phyloP scores from a whole-genome alignment of 1,140 invertebrate species.

The Drosophila miranda region DNA sequence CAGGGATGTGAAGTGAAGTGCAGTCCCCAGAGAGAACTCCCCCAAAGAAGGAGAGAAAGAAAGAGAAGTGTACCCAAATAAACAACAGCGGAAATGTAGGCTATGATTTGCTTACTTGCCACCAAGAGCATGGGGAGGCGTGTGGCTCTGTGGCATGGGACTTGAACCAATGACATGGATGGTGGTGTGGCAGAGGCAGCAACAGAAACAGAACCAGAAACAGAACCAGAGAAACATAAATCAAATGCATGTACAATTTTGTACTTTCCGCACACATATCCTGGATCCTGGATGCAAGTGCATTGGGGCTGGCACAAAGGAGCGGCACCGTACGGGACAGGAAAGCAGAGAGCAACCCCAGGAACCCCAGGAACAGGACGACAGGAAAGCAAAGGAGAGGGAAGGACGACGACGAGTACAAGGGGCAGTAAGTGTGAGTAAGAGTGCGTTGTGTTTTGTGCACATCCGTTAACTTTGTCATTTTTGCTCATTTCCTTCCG shows the following conservation, averaged over 20 bases:
- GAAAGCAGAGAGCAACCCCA: too few species aligned
- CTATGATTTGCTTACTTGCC: constrained; percentile 77
- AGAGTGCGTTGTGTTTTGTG: constrained; percentile 74
- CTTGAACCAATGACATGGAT: constrained; percentile 47
- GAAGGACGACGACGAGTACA: not conserved
- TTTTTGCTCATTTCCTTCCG: constrained; percentile 81
- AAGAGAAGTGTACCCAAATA: constrained; percentile 51
- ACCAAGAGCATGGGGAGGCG: constrained; percentile 16
- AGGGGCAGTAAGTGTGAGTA: constrained; percentile 20
- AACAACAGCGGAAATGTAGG: constrained; percentile 78
- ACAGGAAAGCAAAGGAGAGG: constrained; percentile 3
- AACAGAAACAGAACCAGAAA: constrained; percentile 18
- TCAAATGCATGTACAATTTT: constrained; percentile 79
- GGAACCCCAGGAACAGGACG: constrained; percentile 11
- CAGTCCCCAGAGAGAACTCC: constrained; percentile 22
- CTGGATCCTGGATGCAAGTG: constrained; percentile 67
- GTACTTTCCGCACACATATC: constrained; percentile 79
- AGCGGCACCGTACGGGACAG: too few species aligned
- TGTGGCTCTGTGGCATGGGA: constrained; percentile 19
- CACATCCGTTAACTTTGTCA: constrained; percentile 81
- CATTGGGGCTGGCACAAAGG: constrained; percentile 55
- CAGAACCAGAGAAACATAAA: constrained; percentile 57
- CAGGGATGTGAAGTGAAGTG: constrained; percentile 39
- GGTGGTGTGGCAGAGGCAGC: constrained; percentile 33
- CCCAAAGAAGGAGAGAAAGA: constrained; percentile 10